Percentiles rank a stretch among this genome's conserved stretches.
Conservation (phyloP, 2,797 vertebrate genomes). For the Enteromius afrohamiltoni region DNA sequence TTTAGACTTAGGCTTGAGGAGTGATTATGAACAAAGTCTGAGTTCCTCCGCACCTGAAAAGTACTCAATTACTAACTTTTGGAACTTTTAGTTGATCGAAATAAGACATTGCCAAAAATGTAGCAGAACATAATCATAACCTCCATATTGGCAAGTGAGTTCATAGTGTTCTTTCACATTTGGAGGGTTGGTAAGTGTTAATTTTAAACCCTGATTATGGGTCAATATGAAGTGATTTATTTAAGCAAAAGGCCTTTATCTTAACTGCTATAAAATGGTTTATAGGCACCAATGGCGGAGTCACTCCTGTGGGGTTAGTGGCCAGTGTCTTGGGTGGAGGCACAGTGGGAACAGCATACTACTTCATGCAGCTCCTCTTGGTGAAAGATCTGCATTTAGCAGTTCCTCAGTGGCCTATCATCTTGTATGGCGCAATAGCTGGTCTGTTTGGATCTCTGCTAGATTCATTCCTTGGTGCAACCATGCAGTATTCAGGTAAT, state of each 20-base stretch:
- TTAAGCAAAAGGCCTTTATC: not conserved
- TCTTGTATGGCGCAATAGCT: slow-evolving; percentile 86
- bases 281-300: slow-evolving; percentile 92
- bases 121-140: not conserved
- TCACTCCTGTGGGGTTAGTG: slow-evolving; percentile 86
- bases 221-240: not conserved
- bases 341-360: slow-evolving; percentile 85
- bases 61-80: too few relatives aligned
- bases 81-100: too few relatives aligned
- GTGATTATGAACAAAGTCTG: too few relatives aligned
- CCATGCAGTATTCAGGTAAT: slow-evolving; percentile 93
- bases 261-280: not conserved
- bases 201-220: not conserved
- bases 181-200: not conserved
- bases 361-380: slow-evolving; percentile 82
- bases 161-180: not conserved
- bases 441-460: slow-evolving; percentile 91
- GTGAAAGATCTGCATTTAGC: slow-evolving; percentile 85
- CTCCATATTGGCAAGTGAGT: not conserved
- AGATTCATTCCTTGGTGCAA: slow-evolving; percentile 93
- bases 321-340: slow-evolving; percentile 90
- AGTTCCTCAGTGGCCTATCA: slow-evolving; percentile 91
- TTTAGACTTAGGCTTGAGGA: too few relatives aligned
- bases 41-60: too few relatives aligned
- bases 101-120: not conserved